phyloP scores from a whole-genome alignment of 2,797 vertebrate genomes.

The Kryptolebias ocellatus region DNA sequence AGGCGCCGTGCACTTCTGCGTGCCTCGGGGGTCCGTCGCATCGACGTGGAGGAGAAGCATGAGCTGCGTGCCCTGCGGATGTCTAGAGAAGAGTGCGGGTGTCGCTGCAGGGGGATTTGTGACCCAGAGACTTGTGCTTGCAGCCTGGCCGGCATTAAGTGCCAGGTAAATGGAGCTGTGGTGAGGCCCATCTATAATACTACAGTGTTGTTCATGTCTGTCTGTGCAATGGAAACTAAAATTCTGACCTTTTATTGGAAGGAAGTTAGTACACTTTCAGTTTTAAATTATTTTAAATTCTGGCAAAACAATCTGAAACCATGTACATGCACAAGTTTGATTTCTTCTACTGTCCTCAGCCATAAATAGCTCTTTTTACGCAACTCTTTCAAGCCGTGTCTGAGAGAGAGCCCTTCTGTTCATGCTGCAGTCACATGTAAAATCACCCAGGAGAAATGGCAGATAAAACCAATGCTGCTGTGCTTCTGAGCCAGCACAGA shows the following conservation, averaged over 20 bases:
- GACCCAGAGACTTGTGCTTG: slow-evolving; percentile 94
- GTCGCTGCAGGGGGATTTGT: slow-evolving; percentile 91
- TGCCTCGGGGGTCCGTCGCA: slow-evolving; percentile 92
- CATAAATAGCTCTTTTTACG: too few species aligned
- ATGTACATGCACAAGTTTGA: too few species aligned
- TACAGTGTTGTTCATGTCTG: slow-evolving; percentile 52
- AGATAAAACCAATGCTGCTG: too few species aligned
- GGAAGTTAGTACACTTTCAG: background rate
- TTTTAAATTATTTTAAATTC: too few species aligned
- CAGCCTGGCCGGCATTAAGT: slow-evolving; percentile 96
- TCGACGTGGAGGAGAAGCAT: slow-evolving; percentile 92
- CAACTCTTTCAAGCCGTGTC: too few species aligned
- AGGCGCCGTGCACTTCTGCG: slow-evolving; percentile 88
- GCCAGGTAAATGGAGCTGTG: slow-evolving; percentile 89
- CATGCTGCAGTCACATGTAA: too few species aligned
- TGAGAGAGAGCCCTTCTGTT: too few species aligned
- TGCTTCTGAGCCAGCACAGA: too few species aligned
- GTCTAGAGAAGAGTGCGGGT: slow-evolving; percentile 94
- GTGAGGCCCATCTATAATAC: slow-evolving; percentile 77
- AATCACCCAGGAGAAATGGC: too few species aligned
- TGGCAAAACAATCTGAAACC: too few species aligned
- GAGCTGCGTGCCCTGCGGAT: slow-evolving; percentile 90
- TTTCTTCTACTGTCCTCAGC: too few species aligned
- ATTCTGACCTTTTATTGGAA: background rate
- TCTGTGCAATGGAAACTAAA: slow-evolving; percentile 22